These are phyloP conservation scores for Petromus typicus DNA, from an alignment of 2,113 vertebrate species.

Conservation along the genomic window DNA sequence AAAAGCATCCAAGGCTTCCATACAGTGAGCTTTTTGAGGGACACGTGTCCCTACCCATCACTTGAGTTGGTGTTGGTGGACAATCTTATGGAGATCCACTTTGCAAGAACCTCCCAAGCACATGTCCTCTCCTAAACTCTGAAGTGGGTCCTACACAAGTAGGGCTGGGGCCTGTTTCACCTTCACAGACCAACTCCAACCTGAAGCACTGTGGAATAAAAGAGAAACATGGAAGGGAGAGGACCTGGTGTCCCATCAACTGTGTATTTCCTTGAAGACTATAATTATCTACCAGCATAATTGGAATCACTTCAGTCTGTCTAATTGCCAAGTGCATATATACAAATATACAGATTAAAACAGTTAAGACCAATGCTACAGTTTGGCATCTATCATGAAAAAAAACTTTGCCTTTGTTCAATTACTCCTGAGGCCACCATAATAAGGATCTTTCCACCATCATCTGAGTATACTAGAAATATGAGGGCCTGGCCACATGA, in stretches of 20 bases:
- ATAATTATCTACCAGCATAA: constrained; percentile 30
- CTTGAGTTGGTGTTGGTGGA: background rate
- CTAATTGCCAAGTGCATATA: constrained; percentile 23
- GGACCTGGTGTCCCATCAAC: background rate
- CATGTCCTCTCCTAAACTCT: background rate
- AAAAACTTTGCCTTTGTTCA: background rate
- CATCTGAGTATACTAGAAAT: background rate
- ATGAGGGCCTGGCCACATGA: background rate
- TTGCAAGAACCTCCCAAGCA: background rate
- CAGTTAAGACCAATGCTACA: background rate
- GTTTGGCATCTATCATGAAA: background rate
- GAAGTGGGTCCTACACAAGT: background rate
- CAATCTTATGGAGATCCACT: background rate
- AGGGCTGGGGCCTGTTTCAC: background rate
- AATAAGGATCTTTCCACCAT: background rate
- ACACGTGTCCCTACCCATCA: background rate
- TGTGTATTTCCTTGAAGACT: constrained; percentile 4
- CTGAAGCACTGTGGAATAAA: background rate
- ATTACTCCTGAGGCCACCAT: background rate
- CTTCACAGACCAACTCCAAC: background rate
- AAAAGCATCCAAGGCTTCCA: background rate
- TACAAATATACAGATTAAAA: constrained; percentile 7
- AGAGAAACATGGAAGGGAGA: constrained; percentile 21
- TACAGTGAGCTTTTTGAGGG: background rate
- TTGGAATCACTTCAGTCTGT: background rate